phyloP scores from a whole-genome alignment of 2,113 vertebrate species.

The Scatophagus argus region DNA sequence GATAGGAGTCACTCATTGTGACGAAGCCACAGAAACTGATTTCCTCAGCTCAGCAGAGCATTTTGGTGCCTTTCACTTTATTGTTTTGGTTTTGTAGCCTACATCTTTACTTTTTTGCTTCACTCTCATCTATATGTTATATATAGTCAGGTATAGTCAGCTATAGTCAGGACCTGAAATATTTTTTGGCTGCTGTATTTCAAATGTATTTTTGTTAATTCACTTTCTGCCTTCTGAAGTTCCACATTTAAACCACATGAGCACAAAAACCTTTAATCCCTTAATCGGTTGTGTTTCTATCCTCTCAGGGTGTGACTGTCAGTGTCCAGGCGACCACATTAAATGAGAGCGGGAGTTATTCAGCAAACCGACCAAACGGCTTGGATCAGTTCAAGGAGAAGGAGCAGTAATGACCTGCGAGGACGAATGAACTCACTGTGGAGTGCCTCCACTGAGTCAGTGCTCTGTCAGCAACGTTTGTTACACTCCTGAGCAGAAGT shows the following conservation, averaged over 20 bases:
- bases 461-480: slow-evolving; percentile 1
- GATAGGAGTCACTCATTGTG: background rate
- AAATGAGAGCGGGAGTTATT: slow-evolving; percentile 3
- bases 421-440: slow-evolving; percentile 66
- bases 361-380: slow-evolving; percentile 39
- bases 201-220: background rate
- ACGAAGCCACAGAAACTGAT: background rate
- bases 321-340: slow-evolving; percentile 50
- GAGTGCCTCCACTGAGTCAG: slow-evolving; percentile 8
- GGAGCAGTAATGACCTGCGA: slow-evolving; percentile 43
- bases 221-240: background rate
- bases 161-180: too few species aligned
- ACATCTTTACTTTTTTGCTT: background rate
- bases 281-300: background rate
- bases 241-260: background rate
- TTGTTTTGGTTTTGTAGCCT: background rate
- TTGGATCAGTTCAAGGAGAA: slow-evolving; percentile 82
- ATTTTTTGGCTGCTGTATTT: background rate
- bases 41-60: background rate
- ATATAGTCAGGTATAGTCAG: too few species aligned
- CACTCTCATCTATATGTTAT: background rate
- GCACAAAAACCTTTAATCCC: background rate
- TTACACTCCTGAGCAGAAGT: slow-evolving; percentile 21
- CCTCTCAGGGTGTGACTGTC: slow-evolving; percentile 51
- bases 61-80: too few species aligned